Base-by-base conservation (phyloP, 2,888 invertebrate genomes). In the Andrena marginata region DNA sequence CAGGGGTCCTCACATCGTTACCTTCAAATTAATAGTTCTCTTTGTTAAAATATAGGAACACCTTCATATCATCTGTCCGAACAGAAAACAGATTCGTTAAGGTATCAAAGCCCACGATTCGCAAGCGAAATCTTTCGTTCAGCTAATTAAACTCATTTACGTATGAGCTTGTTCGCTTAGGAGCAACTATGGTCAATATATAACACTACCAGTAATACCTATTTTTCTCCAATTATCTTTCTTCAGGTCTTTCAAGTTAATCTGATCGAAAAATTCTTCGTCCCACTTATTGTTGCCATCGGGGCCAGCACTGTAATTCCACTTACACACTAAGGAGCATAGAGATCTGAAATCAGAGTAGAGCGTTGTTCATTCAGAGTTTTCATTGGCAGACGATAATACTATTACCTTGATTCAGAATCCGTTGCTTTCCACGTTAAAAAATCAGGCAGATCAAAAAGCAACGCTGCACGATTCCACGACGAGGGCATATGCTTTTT, bases 391-490 rank as follows among this genome's bases (percentile, higher is more conserved):
- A 68, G 62, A 64, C 8, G 20, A 67, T 54, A 16, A 49, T 64
- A 16, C 63, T 59, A 48, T 2, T 92, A 96, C 96, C 96, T 95
- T 0, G 96, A 95, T 84, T 96, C 95, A 71, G 95, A 96, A 33
- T 96, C 97, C 5, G 99, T 98, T 0, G 98, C 97, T 94, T 96
- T 97, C 98, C 98, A 99, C 0, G 99, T 98, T 4, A 99, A 94
- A 93, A 97, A 99, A 94, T 99, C 99, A 0, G 99, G 98, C 64
- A 99, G 95, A 94, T 99, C 99, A 94, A 99, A 98, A 89, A 98
- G 97, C 80, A 96, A 95, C 69, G 96, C 96, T 67, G 96, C 96
- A 77, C 96, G 95, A 0, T 94, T 89, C 97, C 98, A 99, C 87
- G 96, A 96, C 3, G 95, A 92, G 0, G 95, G 94, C 10, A 97